These are phyloP conservation scores for Ceratina calcarata DNA, from an alignment of 1,140 invertebrate genomes.

Conservation along the genomic window DNA sequence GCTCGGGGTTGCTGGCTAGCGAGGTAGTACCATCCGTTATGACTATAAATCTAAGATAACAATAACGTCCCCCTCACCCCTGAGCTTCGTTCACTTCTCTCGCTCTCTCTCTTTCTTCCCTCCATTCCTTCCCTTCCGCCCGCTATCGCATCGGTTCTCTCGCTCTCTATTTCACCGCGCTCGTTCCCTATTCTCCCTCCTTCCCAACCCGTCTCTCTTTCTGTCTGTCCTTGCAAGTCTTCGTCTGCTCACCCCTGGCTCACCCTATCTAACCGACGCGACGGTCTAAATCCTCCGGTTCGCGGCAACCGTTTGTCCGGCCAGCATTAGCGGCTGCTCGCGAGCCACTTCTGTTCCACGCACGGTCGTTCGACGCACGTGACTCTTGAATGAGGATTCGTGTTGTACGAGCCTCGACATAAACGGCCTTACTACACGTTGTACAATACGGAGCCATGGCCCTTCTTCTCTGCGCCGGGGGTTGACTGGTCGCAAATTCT, in stretches of 20 bases:
- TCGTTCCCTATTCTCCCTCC: constrained; percentile 15
- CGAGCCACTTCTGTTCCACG: constrained; percentile 59
- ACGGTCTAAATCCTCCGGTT: constrained; percentile 47
- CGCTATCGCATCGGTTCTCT: constrained; percentile 36
- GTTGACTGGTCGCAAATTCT: too few species aligned
- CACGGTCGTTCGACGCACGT: constrained; percentile 75
- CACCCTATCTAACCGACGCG: constrained; percentile 20
- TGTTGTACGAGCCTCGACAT: constrained; percentile 61
- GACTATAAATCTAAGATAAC: constrained; percentile 82
- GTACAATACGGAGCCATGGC: background rate
- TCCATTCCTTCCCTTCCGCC: constrained; percentile 41
- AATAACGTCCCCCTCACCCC: constrained; percentile 76
- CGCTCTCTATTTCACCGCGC: constrained; percentile 19
- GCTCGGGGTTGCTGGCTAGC: constrained; percentile 79
- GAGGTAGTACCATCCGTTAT: constrained; percentile 80
- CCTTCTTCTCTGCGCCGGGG: too few species aligned
- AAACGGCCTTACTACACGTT: background rate
- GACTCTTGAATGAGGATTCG: constrained; percentile 52
- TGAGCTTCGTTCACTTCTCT: constrained; percentile 42
- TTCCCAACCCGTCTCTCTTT: constrained; percentile 20
- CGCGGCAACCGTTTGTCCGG: constrained; percentile 68
- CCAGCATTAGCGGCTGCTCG: constrained; percentile 71
- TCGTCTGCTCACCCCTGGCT: constrained; percentile 11
- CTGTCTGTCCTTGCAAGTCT: constrained; percentile 13
- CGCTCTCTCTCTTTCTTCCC: constrained; percentile 40